phyloP scores from a whole-genome alignment of 2,797 vertebrate species.

The Macroramphosus scolopax region DNA sequence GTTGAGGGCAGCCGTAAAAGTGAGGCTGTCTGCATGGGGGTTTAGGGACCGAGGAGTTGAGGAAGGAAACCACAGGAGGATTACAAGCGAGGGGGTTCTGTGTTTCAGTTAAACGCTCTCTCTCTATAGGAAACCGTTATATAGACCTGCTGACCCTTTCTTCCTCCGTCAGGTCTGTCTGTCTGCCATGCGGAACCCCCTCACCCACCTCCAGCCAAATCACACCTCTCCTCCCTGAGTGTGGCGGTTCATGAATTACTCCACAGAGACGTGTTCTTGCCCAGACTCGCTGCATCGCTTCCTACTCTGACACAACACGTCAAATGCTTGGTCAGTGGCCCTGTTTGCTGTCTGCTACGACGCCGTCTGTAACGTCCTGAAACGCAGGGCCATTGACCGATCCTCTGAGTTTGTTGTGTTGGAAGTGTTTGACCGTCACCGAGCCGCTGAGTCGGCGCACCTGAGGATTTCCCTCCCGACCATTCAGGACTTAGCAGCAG shows the following conservation, averaged over 20 bases:
- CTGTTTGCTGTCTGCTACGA: too few species aligned
- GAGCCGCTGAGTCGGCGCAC: conserved; percentile 62
- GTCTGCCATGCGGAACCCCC: conserved; percentile 51
- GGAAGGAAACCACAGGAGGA: conserved; percentile 73
- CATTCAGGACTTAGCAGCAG: too few species aligned
- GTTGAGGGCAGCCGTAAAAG: conserved; percentile 45
- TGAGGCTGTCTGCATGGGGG: conserved; percentile 53
- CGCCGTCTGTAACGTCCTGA: too few species aligned
- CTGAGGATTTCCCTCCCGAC: conserved; percentile 58
- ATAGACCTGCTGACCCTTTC: conserved; percentile 65
- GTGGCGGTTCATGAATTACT: conserved; percentile 49
- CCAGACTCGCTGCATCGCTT: conserved; percentile 46
- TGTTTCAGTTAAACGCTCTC: conserved; percentile 69
- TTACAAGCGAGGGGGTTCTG: conserved; percentile 62
- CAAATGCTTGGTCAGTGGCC: neutral
- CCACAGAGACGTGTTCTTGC: conserved; percentile 47
- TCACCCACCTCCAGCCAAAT: conserved; percentile 41
- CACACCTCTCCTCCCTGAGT: conserved; percentile 41
- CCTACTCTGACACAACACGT: conserved; percentile 13
- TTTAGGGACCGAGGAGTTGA: conserved; percentile 52
- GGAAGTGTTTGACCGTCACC: too few species aligned
- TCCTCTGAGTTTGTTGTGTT: too few species aligned
- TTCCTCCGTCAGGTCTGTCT: conserved; percentile 59
- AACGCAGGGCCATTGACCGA: too few species aligned
- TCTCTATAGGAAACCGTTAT: conserved; percentile 64